phyloP scores from a whole-genome alignment of 2,888 invertebrate species.

The Bombyx huttoni region DNA sequence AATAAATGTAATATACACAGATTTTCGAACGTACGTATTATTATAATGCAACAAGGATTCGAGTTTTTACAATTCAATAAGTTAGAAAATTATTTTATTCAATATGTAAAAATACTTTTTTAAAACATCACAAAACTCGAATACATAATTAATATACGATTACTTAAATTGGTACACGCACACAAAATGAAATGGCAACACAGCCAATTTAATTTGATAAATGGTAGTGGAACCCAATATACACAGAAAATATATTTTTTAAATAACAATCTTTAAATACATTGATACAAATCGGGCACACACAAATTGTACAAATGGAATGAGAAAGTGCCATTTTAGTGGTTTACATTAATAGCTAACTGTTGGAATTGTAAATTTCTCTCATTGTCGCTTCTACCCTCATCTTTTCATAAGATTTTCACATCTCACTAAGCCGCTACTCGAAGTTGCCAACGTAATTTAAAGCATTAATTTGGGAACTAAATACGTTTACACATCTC shows the following conservation, averaged over 20 bases:
- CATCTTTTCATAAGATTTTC: conserved; percentile 29
- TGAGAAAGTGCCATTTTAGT: neutral
- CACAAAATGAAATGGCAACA: neutral
- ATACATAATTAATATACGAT: neutral
- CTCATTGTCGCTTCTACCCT: conserved; percentile 26
- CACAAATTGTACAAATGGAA: neutral
- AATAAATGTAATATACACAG: neutral
- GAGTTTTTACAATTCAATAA: neutral
- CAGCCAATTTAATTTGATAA: neutral
- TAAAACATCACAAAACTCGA: neutral
- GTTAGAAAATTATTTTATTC: neutral
- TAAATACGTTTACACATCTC: too few species aligned
- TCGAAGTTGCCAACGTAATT: conserved; percentile 3
- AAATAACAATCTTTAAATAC: neutral
- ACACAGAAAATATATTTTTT: neutral
- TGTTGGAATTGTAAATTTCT: conserved; percentile 19
- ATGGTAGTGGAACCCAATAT: neutral
- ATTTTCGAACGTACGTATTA: neutral
- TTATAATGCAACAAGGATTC: neutral
- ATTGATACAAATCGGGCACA: neutral
- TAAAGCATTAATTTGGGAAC: neutral
- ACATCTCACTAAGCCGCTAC: conserved; percentile 4
- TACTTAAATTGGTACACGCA: neutral
- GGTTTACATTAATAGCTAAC: neutral
- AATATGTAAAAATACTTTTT: neutral